Conservation (phyloP, 2,797 vertebrate genomes). For the Notolabrus celidotus region DNA sequence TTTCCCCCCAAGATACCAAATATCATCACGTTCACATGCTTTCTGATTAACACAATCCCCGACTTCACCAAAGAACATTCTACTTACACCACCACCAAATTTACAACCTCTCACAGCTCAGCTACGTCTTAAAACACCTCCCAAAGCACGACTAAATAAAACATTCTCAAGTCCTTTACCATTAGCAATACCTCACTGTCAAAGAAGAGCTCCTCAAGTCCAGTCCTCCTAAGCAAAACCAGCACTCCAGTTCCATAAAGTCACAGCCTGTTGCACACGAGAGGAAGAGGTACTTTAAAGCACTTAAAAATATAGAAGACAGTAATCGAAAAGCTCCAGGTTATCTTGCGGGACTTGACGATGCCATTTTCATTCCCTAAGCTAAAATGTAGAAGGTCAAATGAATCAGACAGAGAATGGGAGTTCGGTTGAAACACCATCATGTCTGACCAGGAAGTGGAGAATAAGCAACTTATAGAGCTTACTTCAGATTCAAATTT, state of each 20-base stretch:
- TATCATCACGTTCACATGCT: conserved; percentile 57
- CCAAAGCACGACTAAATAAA: conserved; percentile 26
- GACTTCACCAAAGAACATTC: conserved; percentile 66
- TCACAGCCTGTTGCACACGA: conserved; percentile 41
- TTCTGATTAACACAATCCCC: conserved; percentile 46
- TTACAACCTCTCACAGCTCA: conserved; percentile 36
- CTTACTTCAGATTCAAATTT: conserved; percentile 55
- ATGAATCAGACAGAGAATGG: conserved; percentile 29
- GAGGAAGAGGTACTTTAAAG: conserved; percentile 55
- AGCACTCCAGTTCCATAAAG: conserved; percentile 21
- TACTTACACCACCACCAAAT: conserved; percentile 46
- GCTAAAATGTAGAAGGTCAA: conserved; percentile 22
- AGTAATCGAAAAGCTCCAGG: conserved; percentile 20
- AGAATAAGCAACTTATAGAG: conserved; percentile 57
- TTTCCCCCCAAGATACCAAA: conserved; percentile 39
- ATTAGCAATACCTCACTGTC: conserved; percentile 25
- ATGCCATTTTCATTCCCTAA: conserved; percentile 38
- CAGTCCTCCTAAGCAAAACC: conserved; percentile 28
- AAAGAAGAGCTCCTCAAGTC: background rate
- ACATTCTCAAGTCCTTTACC: conserved; percentile 55
- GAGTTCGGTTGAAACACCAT: conserved; percentile 36
- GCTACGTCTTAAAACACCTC: conserved; percentile 38
- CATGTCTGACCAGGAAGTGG: conserved; percentile 47
- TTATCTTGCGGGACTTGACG: conserved; percentile 34
- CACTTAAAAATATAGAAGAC: conserved; percentile 57